Evolutionary conservation across 2,113 vertebrate species (phyloP).

Genomic region (Myrmecobius fasciatus): DNA sequence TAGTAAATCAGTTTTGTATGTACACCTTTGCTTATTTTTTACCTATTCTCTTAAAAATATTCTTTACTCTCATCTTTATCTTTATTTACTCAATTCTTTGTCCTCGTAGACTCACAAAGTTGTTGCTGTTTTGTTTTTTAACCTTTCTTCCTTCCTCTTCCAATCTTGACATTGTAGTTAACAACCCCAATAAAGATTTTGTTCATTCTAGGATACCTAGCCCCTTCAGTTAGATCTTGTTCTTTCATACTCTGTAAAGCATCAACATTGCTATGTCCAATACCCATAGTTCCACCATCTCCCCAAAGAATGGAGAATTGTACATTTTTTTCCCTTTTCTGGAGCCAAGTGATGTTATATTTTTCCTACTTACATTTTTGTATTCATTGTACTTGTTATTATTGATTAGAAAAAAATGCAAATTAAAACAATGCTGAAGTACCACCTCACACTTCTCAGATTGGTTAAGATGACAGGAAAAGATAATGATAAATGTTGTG

Average conservation of each 20-base stretch:
- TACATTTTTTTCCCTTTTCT: not conserved
- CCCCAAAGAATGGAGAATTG: not conserved
- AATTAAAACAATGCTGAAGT: no score
- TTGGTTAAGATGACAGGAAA: no score
- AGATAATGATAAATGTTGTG: no score
- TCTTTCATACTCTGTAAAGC: not conserved
- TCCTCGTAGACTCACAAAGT: not conserved
- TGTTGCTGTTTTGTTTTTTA: not conserved
- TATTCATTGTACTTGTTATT: not conserved
- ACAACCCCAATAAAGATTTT: not conserved
- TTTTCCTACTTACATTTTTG: not conserved
- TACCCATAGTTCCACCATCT: not conserved
- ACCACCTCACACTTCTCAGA: no score
- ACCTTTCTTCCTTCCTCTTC: not conserved
- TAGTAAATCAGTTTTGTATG: not conserved
- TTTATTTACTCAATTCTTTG: not conserved
- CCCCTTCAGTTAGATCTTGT: not conserved
- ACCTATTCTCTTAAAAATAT: not conserved
- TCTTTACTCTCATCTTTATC: not conserved
- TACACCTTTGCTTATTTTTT: not conserved
- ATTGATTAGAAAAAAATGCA: no score
- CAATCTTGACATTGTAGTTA: not conserved
- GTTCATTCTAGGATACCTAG: not conserved
- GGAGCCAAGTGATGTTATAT: not conserved
- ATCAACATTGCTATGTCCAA: not conserved